Evolutionary conservation across 2,888 invertebrate species (phyloP).

Genomic region (Pocota personata): DNA sequence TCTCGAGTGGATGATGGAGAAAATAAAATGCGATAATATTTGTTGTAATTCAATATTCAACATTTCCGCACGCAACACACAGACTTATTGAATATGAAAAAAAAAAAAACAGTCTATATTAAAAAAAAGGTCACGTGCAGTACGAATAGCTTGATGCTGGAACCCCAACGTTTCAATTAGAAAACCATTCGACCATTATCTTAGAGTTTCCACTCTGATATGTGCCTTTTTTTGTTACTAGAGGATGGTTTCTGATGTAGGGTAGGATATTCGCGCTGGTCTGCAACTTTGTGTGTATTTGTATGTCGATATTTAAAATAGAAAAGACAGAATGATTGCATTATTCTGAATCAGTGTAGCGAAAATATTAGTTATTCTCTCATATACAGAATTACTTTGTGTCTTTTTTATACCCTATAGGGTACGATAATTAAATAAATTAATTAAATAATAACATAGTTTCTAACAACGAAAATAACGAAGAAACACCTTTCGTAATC

Average conservation of each 20-base stretch:
- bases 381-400: background rate
- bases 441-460: too few species aligned
- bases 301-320: constrained; percentile 15
- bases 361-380: constrained; percentile 39
- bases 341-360: constrained; percentile 46
- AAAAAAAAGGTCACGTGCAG: constrained; percentile 57
- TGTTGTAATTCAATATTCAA: constrained; percentile 40
- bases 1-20: background rate
- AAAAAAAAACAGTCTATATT: background rate
- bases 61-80: constrained; percentile 19
- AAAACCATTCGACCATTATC: constrained; percentile 59
- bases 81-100: background rate
- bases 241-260: background rate
- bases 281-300: background rate
- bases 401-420: too few species aligned
- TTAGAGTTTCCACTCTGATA: constrained; percentile 27
- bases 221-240: constrained; percentile 28
- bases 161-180: constrained; percentile 53
- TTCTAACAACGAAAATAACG: too few species aligned
- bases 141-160: constrained; percentile 36
- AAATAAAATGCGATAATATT: constrained; percentile 23
- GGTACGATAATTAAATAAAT: too few species aligned
- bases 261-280: background rate
- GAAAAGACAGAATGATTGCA: constrained; percentile 26
- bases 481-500: too few species aligned